Percentiles rank a stretch among this genome's conserved stretches.
These are phyloP conservation scores for Matsumyia berberina DNA, from an alignment of 2,888 invertebrate genomes.

Conservation along the genomic window DNA sequence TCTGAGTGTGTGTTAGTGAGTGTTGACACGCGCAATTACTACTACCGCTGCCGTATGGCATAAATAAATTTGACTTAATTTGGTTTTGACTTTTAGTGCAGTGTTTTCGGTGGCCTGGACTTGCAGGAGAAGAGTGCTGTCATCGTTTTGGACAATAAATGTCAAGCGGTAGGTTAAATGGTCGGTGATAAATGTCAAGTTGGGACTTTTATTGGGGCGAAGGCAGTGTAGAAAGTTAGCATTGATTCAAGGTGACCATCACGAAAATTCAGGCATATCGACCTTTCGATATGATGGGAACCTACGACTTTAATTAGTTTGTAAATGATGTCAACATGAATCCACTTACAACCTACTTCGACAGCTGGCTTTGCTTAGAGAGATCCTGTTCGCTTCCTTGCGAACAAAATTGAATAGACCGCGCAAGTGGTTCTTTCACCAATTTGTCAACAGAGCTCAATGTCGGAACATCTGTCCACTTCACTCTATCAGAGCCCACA, in stretches of 20 bases:
- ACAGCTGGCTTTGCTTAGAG: too few species aligned
- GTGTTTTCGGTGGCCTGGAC: background rate
- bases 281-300: too few species aligned
- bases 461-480: constrained; percentile 46
- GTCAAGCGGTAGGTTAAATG: constrained; percentile 16
- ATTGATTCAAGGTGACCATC: too few species aligned
- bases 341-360: too few species aligned
- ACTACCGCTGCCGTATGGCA: constrained; percentile 47
- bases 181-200: constrained; percentile 29
- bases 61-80: constrained; percentile 55
- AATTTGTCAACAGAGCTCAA: constrained; percentile 36
- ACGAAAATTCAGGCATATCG: too few species aligned
- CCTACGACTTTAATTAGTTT: background rate
- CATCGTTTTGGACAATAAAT: constrained; percentile 36
- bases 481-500: constrained; percentile 55
- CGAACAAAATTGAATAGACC: background rate
- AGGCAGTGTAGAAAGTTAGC: too few species aligned
- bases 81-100: constrained; percentile 49
- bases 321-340: background rate
- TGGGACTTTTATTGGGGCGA: constrained; percentile 9
- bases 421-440: constrained; percentile 8
- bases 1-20: constrained; percentile 16
- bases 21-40: constrained; percentile 62
- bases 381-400: too few species aligned
- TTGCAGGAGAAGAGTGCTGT: constrained; percentile 3